Conservation (phyloP, 2,797 vertebrate genomes). For the Phalloptychus januarius region DNA sequence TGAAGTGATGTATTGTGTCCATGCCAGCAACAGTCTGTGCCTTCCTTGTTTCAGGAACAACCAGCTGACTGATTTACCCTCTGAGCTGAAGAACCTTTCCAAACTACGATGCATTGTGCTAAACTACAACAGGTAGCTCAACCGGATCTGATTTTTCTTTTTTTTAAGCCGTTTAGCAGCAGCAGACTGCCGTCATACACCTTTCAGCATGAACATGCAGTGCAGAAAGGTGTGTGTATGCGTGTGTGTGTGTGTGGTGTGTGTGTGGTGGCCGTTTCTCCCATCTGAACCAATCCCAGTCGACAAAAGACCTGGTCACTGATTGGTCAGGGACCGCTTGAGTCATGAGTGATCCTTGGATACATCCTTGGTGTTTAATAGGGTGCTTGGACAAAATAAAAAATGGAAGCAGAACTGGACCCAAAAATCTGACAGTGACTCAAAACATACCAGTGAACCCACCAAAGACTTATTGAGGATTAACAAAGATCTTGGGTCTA, state of each 20-base stretch:
- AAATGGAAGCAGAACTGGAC: not conserved
- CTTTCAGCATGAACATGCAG: too few species aligned
- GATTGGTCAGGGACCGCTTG: too few species aligned
- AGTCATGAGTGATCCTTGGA: too few species aligned
- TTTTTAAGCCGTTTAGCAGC: not conserved
- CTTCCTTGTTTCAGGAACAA: slow-evolving; percentile 87
- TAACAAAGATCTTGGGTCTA: not conserved
- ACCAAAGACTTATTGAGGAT: not conserved
- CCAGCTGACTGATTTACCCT: slow-evolving; percentile 86
- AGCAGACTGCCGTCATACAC: not conserved
- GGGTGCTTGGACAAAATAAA: not conserved
- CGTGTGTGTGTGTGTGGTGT: too few species aligned
- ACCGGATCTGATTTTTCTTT: not conserved
- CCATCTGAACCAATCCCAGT: too few species aligned
- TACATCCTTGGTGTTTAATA: too few species aligned
- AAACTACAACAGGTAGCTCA: slow-evolving; percentile 87
- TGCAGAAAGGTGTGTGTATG: not conserved
- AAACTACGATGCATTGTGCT: slow-evolving; percentile 87
- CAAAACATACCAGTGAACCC: not conserved
- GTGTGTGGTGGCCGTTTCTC: too few species aligned
- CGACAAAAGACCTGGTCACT: too few species aligned
- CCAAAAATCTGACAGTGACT: not conserved
- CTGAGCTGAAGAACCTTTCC: slow-evolving; percentile 84
- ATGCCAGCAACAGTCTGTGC: not conserved
- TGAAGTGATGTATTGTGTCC: not conserved